These are phyloP conservation scores for Gouania willdenowi DNA, from an alignment of 2,797 vertebrate species.

Conservation along the genomic window DNA sequence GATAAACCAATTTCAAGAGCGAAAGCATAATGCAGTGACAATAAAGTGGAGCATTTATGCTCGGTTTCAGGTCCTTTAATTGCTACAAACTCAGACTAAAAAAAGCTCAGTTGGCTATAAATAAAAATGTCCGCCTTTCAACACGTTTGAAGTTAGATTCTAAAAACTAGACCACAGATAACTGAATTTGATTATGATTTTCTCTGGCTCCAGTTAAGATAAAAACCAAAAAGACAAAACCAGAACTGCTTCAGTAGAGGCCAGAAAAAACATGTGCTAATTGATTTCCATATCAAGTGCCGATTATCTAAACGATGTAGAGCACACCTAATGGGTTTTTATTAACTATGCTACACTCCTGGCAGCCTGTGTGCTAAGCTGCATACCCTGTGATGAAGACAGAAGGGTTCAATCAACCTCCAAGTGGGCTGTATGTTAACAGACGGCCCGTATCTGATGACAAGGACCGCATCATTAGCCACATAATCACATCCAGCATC, in stretches of 20 bases:
- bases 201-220: conserved; percentile 3
- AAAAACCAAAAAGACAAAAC: conserved; percentile 7
- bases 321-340: conserved; percentile 24
- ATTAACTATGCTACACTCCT: conserved; percentile 34
- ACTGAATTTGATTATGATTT: conserved; percentile 1
- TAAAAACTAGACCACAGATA: conserved; percentile 12
- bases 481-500: conserved; percentile 56
- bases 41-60: conserved; percentile 35
- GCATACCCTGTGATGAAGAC: conserved; percentile 58
- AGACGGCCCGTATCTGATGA: conserved; percentile 65
- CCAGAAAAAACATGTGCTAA: conserved; percentile 12
- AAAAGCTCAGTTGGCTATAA: conserved; percentile 8
- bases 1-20: conserved; percentile 41
- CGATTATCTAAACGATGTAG: no score
- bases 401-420: conserved; percentile 63
- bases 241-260: not conserved
- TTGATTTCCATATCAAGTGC: conserved; percentile 30
- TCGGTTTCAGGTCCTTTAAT: conserved; percentile 12
- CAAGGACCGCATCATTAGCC: conserved; percentile 66
- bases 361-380: conserved; percentile 50
- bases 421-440: conserved; percentile 61
- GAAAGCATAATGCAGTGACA: conserved; percentile 25
- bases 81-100: conserved; percentile 15
- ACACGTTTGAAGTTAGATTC: conserved; percentile 19
- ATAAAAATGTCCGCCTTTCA: conserved; percentile 31